phyloP scores from a whole-genome alignment of 2,797 vertebrate species.

The Poecilia velifera region DNA sequence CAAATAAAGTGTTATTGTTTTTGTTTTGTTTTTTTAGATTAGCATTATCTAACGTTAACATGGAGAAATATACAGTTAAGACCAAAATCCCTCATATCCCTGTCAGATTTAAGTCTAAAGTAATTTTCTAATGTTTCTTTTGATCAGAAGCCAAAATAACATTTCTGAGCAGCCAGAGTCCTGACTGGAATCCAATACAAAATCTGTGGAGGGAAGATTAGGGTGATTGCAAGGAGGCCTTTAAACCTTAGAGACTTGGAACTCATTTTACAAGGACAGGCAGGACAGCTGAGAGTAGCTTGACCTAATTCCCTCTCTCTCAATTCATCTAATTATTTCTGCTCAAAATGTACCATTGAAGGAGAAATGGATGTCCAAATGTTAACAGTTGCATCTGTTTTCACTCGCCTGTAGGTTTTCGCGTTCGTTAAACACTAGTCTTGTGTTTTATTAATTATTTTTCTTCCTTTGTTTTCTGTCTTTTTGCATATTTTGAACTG shows the following conservation, averaged over 20 bases:
- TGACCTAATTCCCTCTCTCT: slow-evolving; percentile 13
- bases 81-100: not conserved
- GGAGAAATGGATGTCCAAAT: slow-evolving; percentile 3
- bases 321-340: slow-evolving; percentile 22
- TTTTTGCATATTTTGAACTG: slow-evolving; percentile 11
- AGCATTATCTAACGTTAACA: not conserved
- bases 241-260: not conserved
- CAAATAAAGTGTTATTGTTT: no score
- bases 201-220: not conserved
- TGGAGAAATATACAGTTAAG: not conserved
- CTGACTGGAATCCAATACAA: not conserved
- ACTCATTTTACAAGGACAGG: slow-evolving; percentile 53
- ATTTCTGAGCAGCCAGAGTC: not conserved
- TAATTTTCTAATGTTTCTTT: not conserved
- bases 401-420: not conserved
- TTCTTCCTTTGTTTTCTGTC: slow-evolving; percentile 22
- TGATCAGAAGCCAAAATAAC: not conserved
- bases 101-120: not conserved
- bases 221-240: not conserved
- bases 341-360: not conserved
- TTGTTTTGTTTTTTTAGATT: no score
- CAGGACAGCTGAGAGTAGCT: slow-evolving; percentile 62
- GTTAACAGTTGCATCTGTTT: slow-evolving; percentile 17
- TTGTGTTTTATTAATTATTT: slow-evolving; percentile 53
- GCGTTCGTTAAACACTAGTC: not conserved